phyloP scores from a whole-genome alignment of 1,140 invertebrate genomes.

The Neotoxoptera formosana region DNA sequence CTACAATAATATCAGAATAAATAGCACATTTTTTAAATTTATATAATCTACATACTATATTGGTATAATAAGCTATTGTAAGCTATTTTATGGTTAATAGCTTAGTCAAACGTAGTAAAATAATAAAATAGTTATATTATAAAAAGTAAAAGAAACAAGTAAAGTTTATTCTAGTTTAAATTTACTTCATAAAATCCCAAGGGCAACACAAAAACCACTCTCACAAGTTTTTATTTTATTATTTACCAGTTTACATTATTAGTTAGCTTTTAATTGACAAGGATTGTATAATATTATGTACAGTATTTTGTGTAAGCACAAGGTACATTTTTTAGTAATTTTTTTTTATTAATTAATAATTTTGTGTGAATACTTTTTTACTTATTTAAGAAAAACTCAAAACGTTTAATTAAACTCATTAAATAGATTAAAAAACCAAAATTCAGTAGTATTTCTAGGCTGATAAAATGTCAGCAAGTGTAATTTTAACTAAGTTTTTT shows the following conservation, averaged over 20 bases:
- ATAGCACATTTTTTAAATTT: no score
- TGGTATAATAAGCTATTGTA: background rate
- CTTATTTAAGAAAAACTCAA: background rate
- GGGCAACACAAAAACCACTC: background rate
- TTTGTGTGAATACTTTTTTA: background rate
- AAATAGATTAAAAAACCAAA: background rate
- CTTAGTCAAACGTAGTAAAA: background rate
- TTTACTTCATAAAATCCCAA: background rate
- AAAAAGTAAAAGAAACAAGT: conserved; percentile 1
- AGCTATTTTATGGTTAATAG: background rate
- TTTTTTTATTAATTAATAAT: background rate
- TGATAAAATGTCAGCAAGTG: no score
- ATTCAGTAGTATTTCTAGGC: background rate
- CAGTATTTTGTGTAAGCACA: no score
- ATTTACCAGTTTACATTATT: background rate
- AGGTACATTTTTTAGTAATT: background rate
- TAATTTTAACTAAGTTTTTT: no score
- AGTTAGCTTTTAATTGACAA: background rate
- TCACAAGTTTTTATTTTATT: background rate
- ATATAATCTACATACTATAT: background rate
- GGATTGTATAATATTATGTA: background rate
- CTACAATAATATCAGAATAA: no score
- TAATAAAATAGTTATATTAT: background rate
- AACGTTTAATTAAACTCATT: background rate
- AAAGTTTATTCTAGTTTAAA: conserved; percentile 10